A percentile compares a stretch with the other conserved stretches of the same genome.
Evolutionary conservation across 2,888 invertebrate species (phyloP).

Genomic region (Amaurobius ferox): DNA sequence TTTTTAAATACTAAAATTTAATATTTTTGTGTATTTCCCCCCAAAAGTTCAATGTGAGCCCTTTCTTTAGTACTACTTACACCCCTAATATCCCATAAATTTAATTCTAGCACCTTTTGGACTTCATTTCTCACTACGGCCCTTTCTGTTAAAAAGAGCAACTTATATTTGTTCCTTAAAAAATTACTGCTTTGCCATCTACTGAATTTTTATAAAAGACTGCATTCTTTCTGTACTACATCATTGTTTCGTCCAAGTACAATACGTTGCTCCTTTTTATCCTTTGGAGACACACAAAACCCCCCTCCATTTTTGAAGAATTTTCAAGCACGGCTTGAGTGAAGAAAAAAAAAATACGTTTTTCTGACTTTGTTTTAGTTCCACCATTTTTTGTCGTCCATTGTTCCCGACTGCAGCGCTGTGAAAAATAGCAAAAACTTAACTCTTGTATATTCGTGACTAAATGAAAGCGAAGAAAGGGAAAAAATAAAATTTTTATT

Average conservation of each 20-base stretch:
- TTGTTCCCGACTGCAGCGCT: constrained; percentile 35
- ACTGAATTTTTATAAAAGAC: neutral
- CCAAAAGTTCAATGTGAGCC: too few species aligned
- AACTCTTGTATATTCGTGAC: constrained; percentile 64
- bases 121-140: too few species aligned
- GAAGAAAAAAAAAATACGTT: constrained; percentile 21
- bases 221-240: neutral
- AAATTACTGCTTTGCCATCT: neutral
- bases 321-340: constrained; percentile 12
- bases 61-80: too few species aligned
- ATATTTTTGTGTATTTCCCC: too few species aligned
- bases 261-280: constrained; percentile 46
- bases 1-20: too few species aligned
- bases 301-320: constrained; percentile 37
- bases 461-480: constrained; percentile 43
- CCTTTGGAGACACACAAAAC: constrained; percentile 27
- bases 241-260: constrained; percentile 40
- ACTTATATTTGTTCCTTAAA: too few species aligned
- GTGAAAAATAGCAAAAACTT: constrained; percentile 31
- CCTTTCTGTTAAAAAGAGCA: too few species aligned
- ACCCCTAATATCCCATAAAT: too few species aligned
- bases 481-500: constrained; percentile 63
- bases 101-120: too few species aligned
- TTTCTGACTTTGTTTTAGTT: constrained; percentile 20
- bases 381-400: constrained; percentile 20